Base-by-base conservation (phyloP, 2,797 vertebrate species). In the Lycodopsis pacificus region DNA sequence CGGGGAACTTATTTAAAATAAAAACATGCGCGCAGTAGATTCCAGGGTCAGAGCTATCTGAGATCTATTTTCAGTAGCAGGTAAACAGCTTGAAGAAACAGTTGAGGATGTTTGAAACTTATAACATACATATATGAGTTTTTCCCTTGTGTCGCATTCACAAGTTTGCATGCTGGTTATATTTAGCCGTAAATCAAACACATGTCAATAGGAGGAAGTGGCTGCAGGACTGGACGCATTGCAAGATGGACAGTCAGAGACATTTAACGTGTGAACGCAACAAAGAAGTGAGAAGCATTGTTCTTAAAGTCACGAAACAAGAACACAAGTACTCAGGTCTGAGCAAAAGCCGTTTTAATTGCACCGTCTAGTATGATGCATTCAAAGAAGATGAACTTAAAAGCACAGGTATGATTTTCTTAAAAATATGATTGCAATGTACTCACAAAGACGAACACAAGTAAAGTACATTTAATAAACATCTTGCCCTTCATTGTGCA, bases 1-100 rank as follows among this genome's bases (percentile, higher is more conserved):
- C 86, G 42, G 81, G 91, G 93, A 93, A 94, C 54, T 49, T 77
- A 71, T 74, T 80, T 4, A 71, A 86, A 89, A 89, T 86, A 89
- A 83, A 81, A 86, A 83, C 80, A 89, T 80, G 65, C 59, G 71
- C 44, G 69, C 12, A 14, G 81, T 84, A 79, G 79, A 87, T 44
- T 65, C 42, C 54, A 65, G 79, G 90, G 90, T 88, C 91, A 89
- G 72, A 76, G 49, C 73, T 76, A 73, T 79, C 27, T 40, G 22
- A 57, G 27, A 65, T 44, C 74, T 82, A 81, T 83, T 90, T 83
- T 83, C 71, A 71, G 71, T 32, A 63, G 58, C 69, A 71, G 54
- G 77, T 83, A 83, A 91, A 87, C 83, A 92, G 54, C 30, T 63
- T 74, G 4, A 68, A 77, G 72, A 65, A 42, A 70, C 62, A 65